phyloP scores from a whole-genome alignment of 2,113 vertebrate genomes.

The Ceyx cyanopectus region DNA sequence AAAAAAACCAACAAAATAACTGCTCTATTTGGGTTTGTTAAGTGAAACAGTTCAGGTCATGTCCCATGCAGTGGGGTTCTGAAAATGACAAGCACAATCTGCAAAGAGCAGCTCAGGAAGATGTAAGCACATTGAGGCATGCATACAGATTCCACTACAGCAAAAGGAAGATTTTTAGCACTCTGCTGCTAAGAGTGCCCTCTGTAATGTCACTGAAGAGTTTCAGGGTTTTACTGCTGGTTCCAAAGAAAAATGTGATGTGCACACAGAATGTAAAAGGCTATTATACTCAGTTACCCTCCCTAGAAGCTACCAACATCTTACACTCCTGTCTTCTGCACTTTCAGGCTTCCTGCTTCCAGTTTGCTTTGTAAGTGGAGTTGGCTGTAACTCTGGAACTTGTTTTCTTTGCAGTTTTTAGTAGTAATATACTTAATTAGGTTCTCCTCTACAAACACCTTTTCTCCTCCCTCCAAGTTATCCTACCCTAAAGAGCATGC shows the following conservation, averaged over 20 bases:
- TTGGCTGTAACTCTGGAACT: neutral
- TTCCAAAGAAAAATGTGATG: neutral
- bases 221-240: neutral
- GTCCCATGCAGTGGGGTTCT: constrained; percentile 35
- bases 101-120: neutral
- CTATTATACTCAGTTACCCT: neutral
- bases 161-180: neutral
- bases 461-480: neutral
- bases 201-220: neutral
- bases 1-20: constrained; percentile 53
- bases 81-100: neutral
- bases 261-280: neutral
- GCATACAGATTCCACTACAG: neutral
- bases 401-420: neutral
- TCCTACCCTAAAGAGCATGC: neutral
- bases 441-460: neutral
- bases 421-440: neutral
- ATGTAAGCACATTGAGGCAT: neutral
- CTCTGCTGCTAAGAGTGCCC: neutral
- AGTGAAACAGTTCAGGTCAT: constrained; percentile 34
- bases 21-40: constrained; percentile 55
- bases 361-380: neutral
- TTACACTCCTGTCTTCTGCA: neutral
- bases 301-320: neutral
- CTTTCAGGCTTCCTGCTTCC: neutral